These are phyloP conservation scores for Spodoptera litura DNA, from an alignment of 1,140 invertebrate species.

Conservation along the genomic window DNA sequence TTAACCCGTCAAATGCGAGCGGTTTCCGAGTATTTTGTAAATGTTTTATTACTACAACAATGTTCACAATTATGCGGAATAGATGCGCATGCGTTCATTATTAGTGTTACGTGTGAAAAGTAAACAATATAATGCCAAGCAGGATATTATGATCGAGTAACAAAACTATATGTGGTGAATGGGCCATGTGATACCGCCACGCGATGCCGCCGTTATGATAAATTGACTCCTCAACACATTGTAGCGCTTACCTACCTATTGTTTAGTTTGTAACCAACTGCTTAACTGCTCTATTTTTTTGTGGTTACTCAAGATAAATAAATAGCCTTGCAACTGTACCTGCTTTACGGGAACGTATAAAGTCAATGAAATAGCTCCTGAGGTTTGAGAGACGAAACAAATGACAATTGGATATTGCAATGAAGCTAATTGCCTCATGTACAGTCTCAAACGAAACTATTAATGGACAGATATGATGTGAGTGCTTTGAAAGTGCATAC, in stretches of 20 bases:
- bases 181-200: slow-evolving; percentile 59
- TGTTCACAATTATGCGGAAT: slow-evolving; percentile 38
- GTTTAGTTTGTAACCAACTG: slow-evolving; percentile 37
- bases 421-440: no score
- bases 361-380: no score
- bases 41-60: slow-evolving; percentile 35
- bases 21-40: slow-evolving; percentile 23
- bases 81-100: slow-evolving; percentile 56
- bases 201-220: slow-evolving; percentile 54
- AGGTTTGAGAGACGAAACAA: no score
- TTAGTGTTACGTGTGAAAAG: slow-evolving; percentile 75
- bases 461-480: not conserved
- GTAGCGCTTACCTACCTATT: slow-evolving; percentile 28
- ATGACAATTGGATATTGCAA: no score
- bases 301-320: no score
- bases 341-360: no score
- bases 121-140: slow-evolving; percentile 75
- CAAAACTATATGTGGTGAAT: slow-evolving; percentile 76
- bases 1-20: not conserved
- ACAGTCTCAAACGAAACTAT: no score
- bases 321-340: no score
- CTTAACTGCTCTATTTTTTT: not conserved
- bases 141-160: slow-evolving; percentile 79
- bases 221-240: slow-evolving; percentile 30
- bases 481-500: not conserved